A percentile compares a stretch with the other conserved stretches of the same genome.
Evolutionary conservation across 2,888 invertebrate species (phyloP).

Genomic region (Pedicia rivosa): DNA sequence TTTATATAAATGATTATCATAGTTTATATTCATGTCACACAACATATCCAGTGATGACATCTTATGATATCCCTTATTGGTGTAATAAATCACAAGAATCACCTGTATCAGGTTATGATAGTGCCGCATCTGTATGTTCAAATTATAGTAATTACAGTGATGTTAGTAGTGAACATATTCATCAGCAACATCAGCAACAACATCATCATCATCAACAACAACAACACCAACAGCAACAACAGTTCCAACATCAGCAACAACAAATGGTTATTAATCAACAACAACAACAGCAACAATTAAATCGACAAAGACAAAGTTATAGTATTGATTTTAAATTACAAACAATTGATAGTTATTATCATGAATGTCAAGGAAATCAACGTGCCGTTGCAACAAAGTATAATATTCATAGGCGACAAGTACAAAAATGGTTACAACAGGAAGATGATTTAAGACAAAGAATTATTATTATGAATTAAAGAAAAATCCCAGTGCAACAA

Average conservation of each 20-base stretch:
- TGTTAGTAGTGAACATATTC: conserved; percentile 14
- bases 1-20: conserved; percentile 4
- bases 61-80: not conserved
- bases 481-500: no score
- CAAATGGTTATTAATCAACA: no score
- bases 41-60: conserved; percentile 2
- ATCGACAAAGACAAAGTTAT: no score
- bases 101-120: conserved; percentile 31
- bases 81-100: conserved; percentile 24
- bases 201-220: no score
- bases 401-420: conserved; percentile 30
- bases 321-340: conserved; percentile 38
- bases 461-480: conserved; percentile 9
- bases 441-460: conserved; percentile 21
- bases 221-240: no score
- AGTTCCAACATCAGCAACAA: no score
- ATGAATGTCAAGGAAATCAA: conserved; percentile 32
- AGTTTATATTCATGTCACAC: conserved; percentile 7
- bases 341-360: conserved; percentile 36
- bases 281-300: no score
- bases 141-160: conserved; percentile 21
- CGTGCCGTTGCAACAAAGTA: conserved; percentile 33
- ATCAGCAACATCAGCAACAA: conserved; percentile 5
- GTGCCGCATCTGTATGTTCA: conserved; percentile 25
- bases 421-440: conserved; percentile 40